Evolutionary conservation across 2,797 vertebrate genomes (phyloP).

Genomic region (Anguilla anguilla): DNA sequence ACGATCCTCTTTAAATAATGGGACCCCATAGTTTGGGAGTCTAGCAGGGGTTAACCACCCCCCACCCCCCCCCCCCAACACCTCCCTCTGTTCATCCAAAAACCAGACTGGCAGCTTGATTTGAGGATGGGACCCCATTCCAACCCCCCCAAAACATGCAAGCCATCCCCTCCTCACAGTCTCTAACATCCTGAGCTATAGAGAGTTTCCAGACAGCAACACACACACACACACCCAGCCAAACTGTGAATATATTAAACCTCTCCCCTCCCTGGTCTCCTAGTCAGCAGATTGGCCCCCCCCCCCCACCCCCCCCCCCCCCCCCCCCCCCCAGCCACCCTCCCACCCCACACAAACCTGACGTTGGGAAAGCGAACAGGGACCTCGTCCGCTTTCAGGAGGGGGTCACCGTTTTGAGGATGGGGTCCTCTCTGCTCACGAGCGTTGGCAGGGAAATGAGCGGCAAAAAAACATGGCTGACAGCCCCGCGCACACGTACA

Average conservation of each 20-base stretch:
- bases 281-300: not conserved
- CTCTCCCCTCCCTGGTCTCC: not conserved
- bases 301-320: not conserved
- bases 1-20: not conserved
- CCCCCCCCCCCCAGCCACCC: not conserved
- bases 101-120: conserved; percentile 24
- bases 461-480: no score
- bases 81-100: not conserved
- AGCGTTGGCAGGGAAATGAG: no score
- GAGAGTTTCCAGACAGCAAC: not conserved
- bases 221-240: not conserved
- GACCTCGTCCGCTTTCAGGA: no score
- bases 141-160: conserved; percentile 25
- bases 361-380: no score
- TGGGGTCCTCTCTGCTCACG: no score
- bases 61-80: not conserved
- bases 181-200: not conserved
- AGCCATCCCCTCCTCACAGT: not conserved
- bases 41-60: not conserved
- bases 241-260: not conserved
- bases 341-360: not conserved
- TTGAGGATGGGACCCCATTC: conserved; percentile 9
- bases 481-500: no score
- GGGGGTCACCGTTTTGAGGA: no score
- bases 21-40: not conserved